Evolutionary conservation across 2,888 invertebrate species (phyloP).

Genomic region (Pocota personata): DNA sequence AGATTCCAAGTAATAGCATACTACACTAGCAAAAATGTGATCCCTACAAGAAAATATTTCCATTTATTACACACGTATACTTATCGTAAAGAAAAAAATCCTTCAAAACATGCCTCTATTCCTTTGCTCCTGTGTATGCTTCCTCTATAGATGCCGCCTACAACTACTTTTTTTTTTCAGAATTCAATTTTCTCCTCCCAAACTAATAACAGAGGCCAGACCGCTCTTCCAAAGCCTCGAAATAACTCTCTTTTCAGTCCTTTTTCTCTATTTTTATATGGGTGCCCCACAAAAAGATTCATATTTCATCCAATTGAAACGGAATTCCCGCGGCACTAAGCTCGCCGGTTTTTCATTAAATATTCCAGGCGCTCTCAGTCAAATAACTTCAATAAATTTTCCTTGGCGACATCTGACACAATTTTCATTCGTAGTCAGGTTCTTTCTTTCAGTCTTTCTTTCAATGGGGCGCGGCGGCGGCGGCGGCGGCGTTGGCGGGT

Average conservation of each 20-base stretch:
- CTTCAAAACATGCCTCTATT: no score
- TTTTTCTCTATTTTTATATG: neutral
- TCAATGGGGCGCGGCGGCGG: no score
- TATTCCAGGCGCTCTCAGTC: slow-evolving; percentile 31
- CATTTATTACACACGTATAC: no score
- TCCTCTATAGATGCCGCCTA: no score
- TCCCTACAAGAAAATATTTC: no score
- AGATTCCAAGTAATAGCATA: no score
- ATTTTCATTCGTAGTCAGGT: slow-evolving; percentile 19
- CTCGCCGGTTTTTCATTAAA: slow-evolving; percentile 39
- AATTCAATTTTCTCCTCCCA: slow-evolving; percentile 19
- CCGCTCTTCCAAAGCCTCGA: neutral
- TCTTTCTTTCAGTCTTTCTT: neutral
- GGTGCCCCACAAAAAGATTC: neutral
- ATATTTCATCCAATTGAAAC: slow-evolving; percentile 19
- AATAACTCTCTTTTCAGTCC: slow-evolving; percentile 6
- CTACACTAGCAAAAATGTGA: no score
- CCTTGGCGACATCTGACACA: slow-evolving; percentile 53
- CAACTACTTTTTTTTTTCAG: neutral
- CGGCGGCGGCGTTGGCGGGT: neutral
- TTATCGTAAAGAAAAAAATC: no score
- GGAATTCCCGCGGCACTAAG: slow-evolving; percentile 19
- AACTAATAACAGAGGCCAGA: slow-evolving; percentile 25
- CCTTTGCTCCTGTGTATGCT: neutral
- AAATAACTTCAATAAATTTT: slow-evolving; percentile 33